Evolutionary conservation across 2,888 invertebrate species (phyloP), one percentile per base, ranked within the genome.

Genomic region (Caenorhabditis sp.): DNA sequence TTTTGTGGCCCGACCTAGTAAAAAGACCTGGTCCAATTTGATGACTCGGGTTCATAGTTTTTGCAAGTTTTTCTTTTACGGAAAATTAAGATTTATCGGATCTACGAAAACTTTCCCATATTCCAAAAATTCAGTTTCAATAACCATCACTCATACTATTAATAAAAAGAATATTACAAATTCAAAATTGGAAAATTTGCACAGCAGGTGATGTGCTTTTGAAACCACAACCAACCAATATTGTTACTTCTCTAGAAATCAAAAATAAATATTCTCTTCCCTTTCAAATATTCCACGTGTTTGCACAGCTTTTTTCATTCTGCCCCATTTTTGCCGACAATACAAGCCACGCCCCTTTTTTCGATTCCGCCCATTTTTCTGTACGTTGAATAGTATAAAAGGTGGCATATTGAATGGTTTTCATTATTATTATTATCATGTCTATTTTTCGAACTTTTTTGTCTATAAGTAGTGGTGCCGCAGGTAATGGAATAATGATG

Each of bases 401-500:
- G 62, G n/a, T 21, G n/a, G n/a, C 43, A 37, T 19, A 37, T 55
- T 31, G 21, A 31, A 59, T 24, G 24, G 12, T 43, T 17, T 3
- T 43, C 14, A 2, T 43, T 10, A 5, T 43, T 55, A 24, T 55
- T 24, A 4, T 12, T 55, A 6, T 55, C 23, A 21, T 53, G 5
- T 23, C n/a, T 12, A 23, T 53, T 53, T 6, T 26, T 55, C 26
- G 26, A n/a, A 26, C 43, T 17, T 17, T 55, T 55, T 58, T 65
- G 63, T 53, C 69, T 62, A 68, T 73, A 76, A 76, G 76, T 76
- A 76, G 76, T 76, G 64, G 76, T 73, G 72, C 76, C 76, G 76
- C 76, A 69, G 73, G 76, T 77, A 77, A 77, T 61, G 26, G n/a
- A 1, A 21, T 21, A 36, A 31, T 54, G 63, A 37, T 23, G 17